Percentiles rank a stretch among this genome's conserved stretches.
Evolutionary conservation across 2,797 vertebrate genomes (phyloP).

Genomic region (Lutjanus argentimaculatus): DNA sequence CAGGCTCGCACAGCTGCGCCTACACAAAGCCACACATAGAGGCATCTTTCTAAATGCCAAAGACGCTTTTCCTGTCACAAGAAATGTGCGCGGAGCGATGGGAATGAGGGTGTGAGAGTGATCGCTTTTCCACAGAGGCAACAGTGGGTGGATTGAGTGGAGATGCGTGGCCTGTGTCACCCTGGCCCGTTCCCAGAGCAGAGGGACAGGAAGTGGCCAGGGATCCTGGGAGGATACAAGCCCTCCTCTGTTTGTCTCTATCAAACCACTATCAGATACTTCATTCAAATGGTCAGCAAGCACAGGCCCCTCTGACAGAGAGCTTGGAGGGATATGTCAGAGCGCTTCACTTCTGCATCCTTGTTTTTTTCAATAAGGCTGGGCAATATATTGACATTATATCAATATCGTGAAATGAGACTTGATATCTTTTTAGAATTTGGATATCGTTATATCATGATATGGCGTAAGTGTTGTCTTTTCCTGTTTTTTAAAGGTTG

Average conservation of each 20-base stretch:
- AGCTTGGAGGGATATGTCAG: conserved; percentile 51
- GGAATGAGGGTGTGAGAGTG: conserved; percentile 70
- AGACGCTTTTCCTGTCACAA: conserved; percentile 79
- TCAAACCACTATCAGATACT: conserved; percentile 79
- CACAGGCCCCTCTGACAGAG: conserved; percentile 57
- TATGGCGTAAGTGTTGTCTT: no score
- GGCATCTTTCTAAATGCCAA: conserved; percentile 76
- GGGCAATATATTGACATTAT: no score
- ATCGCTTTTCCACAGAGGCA: conserved; percentile 71
- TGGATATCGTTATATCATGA: no score
- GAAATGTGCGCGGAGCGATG: conserved; percentile 51
- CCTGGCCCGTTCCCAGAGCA: conserved; percentile 79
- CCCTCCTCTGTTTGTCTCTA: conserved; percentile 80
- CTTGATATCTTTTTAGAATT: no score
- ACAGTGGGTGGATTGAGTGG: conserved; percentile 87
- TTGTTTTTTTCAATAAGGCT: not conserved
- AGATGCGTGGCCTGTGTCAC: conserved; percentile 84
- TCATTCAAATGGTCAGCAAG: conserved; percentile 76
- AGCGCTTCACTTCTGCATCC: conserved; percentile 33
- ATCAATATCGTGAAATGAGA: no score
- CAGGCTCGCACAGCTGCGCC: conserved; percentile 77
- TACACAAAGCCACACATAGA: conserved; percentile 79
- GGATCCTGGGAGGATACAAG: conserved; percentile 81
- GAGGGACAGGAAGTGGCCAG: conserved; percentile 84
- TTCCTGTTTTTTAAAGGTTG: no score